Base-by-base conservation (phyloP, 1,140 invertebrate genomes). In the Rhopalosiphum padi region DNA sequence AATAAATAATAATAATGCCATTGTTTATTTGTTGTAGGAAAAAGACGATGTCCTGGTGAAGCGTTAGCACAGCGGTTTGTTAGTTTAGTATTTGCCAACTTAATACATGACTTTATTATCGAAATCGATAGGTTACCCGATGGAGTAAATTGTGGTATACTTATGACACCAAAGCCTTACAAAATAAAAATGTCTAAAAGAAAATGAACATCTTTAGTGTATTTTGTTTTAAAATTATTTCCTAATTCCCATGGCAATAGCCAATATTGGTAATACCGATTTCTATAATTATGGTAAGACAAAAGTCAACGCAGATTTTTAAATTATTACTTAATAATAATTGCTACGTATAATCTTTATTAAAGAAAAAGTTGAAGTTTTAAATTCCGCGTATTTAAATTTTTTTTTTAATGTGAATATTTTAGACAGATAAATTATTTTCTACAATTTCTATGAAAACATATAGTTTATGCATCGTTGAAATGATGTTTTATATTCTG, bases 41-140 rank as follows among this genome's bases (percentile, higher is more conserved):
- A 96, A 93, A 96, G 97, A 94, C 96, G 97, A 94, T 98, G 98
- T 94, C 96, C 97, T 0, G 98, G 98, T 2, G 97, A 98, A 95
- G 95, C 96, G 1, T 95, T 98, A 82, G 98, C 97, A 25, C 82
- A 93, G 23, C 68, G 91, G 35, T 93, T 93, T 37, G 22, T 93
- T 6, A 51, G 22, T 8, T 85, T 93, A 86, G 77, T 60, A 41
- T 93, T 93, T 43, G 82, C 91, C 30, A 93, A 93, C 18, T 41
- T 93, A 51, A 22, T 93, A 22, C 91, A 93, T 7, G 91, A 93
- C 86, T 93, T 55, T 85, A 21, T 7, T 43, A 93, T 93, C 9
- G 48, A 93, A 93, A 86, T 93, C 21, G 91, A 93, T 30, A 2
- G 51, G 35, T 93, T 93, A 86, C 48, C 82, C 1, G 82, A 85